Evolutionary conservation across 2,113 vertebrate species (phyloP).

Genomic region (Girardinichthys multiradiatus): DNA sequence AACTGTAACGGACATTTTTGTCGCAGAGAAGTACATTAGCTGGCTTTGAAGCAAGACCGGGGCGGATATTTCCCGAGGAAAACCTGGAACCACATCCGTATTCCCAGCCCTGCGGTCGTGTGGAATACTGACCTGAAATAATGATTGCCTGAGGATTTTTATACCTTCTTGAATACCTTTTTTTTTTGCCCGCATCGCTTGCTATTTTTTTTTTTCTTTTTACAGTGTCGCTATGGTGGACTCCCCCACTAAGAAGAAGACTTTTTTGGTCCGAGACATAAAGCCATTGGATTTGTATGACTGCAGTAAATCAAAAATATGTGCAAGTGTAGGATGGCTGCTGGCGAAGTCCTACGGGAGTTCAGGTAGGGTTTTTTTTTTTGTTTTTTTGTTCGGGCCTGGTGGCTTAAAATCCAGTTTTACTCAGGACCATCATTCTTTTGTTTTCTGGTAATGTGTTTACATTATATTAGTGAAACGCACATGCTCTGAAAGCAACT

Average conservation of each 20-base stretch:
- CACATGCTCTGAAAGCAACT: conserved; percentile 51
- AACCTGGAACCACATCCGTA: conserved; percentile 67
- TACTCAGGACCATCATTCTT: not conserved
- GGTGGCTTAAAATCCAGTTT: not conserved
- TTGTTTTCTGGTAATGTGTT: conserved; percentile 28
- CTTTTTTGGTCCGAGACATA: conserved; percentile 89
- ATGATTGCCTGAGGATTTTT: conserved; percentile 73
- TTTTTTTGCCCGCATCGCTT: conserved; percentile 40
- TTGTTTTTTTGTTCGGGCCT: conserved; percentile 31
- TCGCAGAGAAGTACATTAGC: conserved; percentile 37
- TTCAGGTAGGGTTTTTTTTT: conserved; percentile 90
- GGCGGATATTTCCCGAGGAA: conserved; percentile 64
- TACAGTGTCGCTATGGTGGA: conserved; percentile 85
- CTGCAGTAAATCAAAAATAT: conserved; percentile 86
- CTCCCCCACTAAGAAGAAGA: conserved; percentile 86
- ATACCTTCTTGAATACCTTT: conserved; percentile 29
- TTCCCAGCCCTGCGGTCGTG: conserved; percentile 58
- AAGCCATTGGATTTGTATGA: conserved; percentile 92
- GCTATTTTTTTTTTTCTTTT: conserved; percentile 13
- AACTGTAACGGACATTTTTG: conserved; percentile 13
- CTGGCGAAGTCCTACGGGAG: conserved; percentile 87
- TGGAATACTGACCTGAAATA: conserved; percentile 59
- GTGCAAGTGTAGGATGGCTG: conserved; percentile 90
- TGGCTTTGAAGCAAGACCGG: conserved; percentile 43
- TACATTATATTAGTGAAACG: conserved; percentile 20